A percentile compares a stretch with the other conserved stretches of the same genome.
Conservation (phyloP, 2,888 invertebrate genomes). For the Sesamia inferens region DNA sequence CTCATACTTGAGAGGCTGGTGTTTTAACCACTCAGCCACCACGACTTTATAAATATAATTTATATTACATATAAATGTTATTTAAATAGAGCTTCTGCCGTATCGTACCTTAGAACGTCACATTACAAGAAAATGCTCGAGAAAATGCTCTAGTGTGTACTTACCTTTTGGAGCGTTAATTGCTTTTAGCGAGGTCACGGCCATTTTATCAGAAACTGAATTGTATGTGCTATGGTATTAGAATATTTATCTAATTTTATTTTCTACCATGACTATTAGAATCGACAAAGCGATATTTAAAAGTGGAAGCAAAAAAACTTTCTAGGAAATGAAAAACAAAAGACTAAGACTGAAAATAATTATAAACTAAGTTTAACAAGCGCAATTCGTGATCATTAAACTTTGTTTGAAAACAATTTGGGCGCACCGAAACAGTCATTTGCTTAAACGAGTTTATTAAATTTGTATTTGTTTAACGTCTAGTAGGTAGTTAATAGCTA, state of each 20-base stretch:
- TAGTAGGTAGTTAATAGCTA: too few relatives aligned
- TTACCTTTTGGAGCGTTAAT: conserved; percentile 9
- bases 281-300: neutral
- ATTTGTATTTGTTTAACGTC: neutral
- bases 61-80: neutral
- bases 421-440: neutral
- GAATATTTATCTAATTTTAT: neutral
- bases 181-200: conserved; percentile 19
- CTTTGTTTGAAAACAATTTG: conserved; percentile 30
- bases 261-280: neutral
- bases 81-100: neutral
- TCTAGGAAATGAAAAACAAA: conserved; percentile 2
- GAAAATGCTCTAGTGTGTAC: neutral
- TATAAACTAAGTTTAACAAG: conserved; percentile 15
- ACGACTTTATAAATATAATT: too few relatives aligned
- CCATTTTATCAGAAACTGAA: conserved; percentile 8
- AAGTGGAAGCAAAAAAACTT: neutral
- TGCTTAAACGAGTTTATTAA: neutral
- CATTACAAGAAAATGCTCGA: neutral
- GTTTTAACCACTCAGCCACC: too few relatives aligned
- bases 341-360: neutral
- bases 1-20: too few relatives aligned
- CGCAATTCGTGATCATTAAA: conserved; percentile 19
- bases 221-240: neutral
- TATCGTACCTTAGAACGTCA: neutral